Percentiles rank a stretch among this genome's conserved stretches.
phyloP scores from a whole-genome alignment of 2,797 vertebrate genomes.

The Acanthurus tractus region DNA sequence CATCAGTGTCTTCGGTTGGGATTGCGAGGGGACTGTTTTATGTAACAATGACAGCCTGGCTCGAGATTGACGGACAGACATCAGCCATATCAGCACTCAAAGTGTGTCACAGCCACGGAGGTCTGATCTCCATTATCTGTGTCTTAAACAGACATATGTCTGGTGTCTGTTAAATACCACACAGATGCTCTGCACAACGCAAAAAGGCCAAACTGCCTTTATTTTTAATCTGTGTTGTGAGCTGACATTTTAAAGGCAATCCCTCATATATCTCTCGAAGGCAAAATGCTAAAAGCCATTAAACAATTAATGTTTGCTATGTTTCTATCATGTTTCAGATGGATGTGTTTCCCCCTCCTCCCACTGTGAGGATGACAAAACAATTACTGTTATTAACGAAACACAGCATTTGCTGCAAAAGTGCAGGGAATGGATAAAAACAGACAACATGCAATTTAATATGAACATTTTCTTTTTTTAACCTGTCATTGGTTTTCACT shows the following conservation, averaged over 20 bases:
- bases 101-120: constrained; percentile 59
- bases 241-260: constrained; percentile 46
- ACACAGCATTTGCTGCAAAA: constrained; percentile 2
- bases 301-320: constrained; percentile 34
- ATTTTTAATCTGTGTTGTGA: constrained; percentile 28
- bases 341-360: background rate
- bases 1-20: background rate
- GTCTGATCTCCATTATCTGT: constrained; percentile 73
- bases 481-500: background rate
- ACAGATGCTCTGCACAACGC: constrained; percentile 62
- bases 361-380: constrained; percentile 28
- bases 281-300: constrained; percentile 29
- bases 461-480: constrained; percentile 2
- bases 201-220: constrained; percentile 25
- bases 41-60: constrained; percentile 24
- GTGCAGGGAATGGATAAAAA: constrained; percentile 5
- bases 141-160: constrained; percentile 69
- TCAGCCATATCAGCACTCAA: constrained; percentile 69
- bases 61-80: constrained; percentile 54
- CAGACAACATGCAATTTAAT: constrained; percentile 18
- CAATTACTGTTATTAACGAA: constrained; percentile 29
- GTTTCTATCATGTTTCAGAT: constrained; percentile 24
- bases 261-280: constrained; percentile 42
- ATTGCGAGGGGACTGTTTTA: constrained; percentile 25
- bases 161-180: constrained; percentile 72